phyloP scores from a whole-genome alignment of 1,140 invertebrate genomes.

The Panagrolaimus sp. region DNA sequence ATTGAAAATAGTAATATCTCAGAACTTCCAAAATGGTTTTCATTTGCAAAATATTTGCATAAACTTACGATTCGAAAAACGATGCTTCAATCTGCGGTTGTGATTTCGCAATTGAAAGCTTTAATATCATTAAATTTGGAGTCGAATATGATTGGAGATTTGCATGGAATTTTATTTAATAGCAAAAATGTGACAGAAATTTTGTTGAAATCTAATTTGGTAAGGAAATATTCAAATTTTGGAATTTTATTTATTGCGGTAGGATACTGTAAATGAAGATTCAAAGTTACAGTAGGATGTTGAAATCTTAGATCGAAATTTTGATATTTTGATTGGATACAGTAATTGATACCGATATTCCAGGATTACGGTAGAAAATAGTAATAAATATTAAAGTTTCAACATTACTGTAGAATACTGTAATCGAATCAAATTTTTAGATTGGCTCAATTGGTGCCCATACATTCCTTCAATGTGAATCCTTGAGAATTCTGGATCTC shows the following conservation, averaged over 20 bases:
- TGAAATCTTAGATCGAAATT: too few relatives aligned
- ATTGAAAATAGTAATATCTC: constrained; percentile 1
- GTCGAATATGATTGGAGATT: neutral
- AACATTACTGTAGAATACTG: too few relatives aligned
- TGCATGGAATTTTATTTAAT: neutral
- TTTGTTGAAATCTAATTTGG: neutral
- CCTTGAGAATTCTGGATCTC: neutral
- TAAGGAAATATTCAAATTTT: neutral
- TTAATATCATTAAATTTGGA: constrained; percentile 9
- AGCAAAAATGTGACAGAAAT: neutral
- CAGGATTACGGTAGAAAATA: too few relatives aligned
- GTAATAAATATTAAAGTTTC: too few relatives aligned
- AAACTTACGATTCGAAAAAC: neutral
- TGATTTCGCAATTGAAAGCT: neutral
- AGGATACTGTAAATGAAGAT: too few relatives aligned
- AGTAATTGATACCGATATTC: too few relatives aligned
- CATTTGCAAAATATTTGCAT: neutral
- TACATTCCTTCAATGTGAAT: neutral
- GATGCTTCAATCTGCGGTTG: neutral
- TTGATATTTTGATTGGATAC: too few relatives aligned
- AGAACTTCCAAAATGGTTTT: constrained; percentile 3
- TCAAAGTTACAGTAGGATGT: too few relatives aligned
- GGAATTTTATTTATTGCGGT: neutral
- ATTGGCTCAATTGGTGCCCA: neutral
- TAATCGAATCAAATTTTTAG: neutral